Evolutionary conservation across 2,888 invertebrate genomes (phyloP).

Genomic region (Tetragonisca angustula): DNA sequence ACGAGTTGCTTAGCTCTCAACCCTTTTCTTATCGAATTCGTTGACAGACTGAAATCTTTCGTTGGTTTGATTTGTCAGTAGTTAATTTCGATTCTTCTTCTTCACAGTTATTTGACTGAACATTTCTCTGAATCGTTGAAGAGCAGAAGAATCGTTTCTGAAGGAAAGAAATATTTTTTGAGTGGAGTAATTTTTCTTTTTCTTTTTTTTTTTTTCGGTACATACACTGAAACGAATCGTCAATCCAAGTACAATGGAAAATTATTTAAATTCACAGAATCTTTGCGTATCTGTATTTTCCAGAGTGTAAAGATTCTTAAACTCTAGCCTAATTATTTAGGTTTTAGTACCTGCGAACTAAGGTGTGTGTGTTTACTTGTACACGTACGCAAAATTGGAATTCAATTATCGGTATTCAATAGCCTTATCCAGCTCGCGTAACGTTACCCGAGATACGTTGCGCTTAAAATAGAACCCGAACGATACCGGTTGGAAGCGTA

Average conservation of each 20-base stretch:
- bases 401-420: slow-evolving; percentile 33
- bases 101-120: no score
- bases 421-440: slow-evolving; percentile 50
- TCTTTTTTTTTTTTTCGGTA: no score
- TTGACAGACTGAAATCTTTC: no score
- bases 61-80: no score
- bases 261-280: neutral
- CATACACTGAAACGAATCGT: no score
- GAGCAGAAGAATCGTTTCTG: no score
- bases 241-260: no score
- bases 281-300: neutral
- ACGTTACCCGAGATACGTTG: slow-evolving; percentile 49
- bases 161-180: no score
- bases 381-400: slow-evolving; percentile 24
- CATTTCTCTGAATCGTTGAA: no score
- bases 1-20: neutral
- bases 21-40: no score
- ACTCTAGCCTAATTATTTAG: neutral
- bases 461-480: slow-evolving; percentile 50
- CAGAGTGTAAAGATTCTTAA: neutral
- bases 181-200: no score
- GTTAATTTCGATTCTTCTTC: no score
- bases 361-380: neutral
- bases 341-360: neutral
- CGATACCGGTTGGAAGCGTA: slow-evolving; percentile 51